These are phyloP conservation scores for Eucera pruinosa DNA, from an alignment of 2,888 invertebrate species.

Conservation along the genomic window DNA sequence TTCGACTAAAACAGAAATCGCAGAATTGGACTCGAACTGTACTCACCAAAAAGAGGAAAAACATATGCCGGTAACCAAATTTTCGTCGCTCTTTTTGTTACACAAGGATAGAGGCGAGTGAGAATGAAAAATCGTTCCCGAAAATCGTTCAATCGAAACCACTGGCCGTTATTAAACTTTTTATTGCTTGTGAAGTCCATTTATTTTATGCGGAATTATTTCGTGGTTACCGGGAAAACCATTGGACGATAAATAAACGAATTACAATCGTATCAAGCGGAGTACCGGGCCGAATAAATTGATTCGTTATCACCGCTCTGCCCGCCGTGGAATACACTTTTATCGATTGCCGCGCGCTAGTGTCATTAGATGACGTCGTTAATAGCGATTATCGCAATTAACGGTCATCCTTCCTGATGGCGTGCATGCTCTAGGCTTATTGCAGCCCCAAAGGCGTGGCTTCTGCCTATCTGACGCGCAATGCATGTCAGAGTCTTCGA, in stretches of 20 bases:
- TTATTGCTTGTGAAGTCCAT: slow-evolving; percentile 45
- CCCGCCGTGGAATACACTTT: slow-evolving; percentile 39
- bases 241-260: slow-evolving; percentile 56
- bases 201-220: slow-evolving; percentile 53
- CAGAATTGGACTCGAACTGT: slow-evolving; percentile 3
- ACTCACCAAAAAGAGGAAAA: not conserved
- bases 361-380: slow-evolving; percentile 30
- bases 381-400: slow-evolving; percentile 23
- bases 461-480: slow-evolving; percentile 11
- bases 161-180: slow-evolving; percentile 1
- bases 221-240: slow-evolving; percentile 25
- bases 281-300: slow-evolving; percentile 45
- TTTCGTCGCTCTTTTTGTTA: too few relatives aligned
- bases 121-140: slow-evolving; percentile 15
- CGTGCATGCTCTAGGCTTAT: slow-evolving; percentile 13
- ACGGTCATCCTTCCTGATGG: not conserved
- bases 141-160: not conserved
- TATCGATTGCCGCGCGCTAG: slow-evolving; percentile 12
- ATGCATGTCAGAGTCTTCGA: slow-evolving; percentile 38
- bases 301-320: slow-evolving; percentile 37
- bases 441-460: slow-evolving; percentile 31
- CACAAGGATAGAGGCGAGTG: too few relatives aligned
- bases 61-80: slow-evolving; percentile 20
- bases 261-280: slow-evolving; percentile 50
- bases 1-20: not conserved